Conservation (phyloP, 2,113 vertebrate genomes). For the Corvus moneduloides region DNA sequence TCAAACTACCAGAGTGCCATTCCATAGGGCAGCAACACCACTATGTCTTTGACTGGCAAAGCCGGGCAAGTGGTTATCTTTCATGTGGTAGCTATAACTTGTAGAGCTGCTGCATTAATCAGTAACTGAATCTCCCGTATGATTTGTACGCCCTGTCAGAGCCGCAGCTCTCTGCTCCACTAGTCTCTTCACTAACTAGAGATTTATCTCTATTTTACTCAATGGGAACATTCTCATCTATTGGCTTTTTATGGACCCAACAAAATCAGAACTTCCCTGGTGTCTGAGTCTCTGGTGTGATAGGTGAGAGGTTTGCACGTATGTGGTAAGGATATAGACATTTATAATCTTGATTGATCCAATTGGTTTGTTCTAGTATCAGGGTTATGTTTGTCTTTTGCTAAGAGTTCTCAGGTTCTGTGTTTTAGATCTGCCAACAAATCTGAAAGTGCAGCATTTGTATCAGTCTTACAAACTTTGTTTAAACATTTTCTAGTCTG, state of each 20-base stretch:
- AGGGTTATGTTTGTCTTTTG: neutral
- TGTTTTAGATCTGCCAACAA: neutral
- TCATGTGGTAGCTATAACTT: neutral
- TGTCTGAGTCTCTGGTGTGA: neutral
- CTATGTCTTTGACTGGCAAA: neutral
- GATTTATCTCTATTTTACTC: neutral
- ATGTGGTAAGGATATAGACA: neutral
- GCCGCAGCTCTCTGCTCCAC: neutral
- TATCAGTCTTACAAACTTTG: neutral
- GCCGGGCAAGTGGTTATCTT: neutral
- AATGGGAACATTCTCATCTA: neutral
- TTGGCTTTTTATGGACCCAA: neutral
- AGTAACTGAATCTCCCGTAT: accelerated
- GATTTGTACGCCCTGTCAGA: neutral
- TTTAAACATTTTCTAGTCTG: neutral
- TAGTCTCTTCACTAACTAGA: neutral
- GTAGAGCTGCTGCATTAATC: neutral
- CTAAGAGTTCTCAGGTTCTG: neutral
- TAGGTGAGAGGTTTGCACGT: neutral
- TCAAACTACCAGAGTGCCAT: accelerated
- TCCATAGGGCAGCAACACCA: neutral
- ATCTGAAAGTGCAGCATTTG: neutral
- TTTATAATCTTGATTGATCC: neutral
- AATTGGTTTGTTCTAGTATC: neutral
- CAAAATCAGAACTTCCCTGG: neutral